A percentile compares a stretch with the other conserved stretches of the same genome.
Evolutionary conservation across 2,797 vertebrate genomes (phyloP).

Genomic region (Tadarida brasiliensis): DNA sequence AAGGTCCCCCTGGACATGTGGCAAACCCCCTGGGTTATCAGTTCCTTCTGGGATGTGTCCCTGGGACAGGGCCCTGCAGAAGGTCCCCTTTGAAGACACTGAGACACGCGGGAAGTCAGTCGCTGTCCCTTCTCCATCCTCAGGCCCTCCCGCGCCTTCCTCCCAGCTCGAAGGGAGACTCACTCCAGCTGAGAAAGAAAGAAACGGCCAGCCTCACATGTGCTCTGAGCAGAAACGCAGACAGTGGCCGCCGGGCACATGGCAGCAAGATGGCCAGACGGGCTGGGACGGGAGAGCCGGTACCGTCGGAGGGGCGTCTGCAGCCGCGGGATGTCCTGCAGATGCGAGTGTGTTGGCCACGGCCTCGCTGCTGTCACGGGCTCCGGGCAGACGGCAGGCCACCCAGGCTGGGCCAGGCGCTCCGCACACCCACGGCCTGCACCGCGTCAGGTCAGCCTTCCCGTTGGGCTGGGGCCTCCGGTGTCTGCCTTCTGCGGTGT

Average conservation of each 20-base stretch:
- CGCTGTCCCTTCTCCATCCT: background rate
- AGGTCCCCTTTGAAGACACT: too few relatives aligned
- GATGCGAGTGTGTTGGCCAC: background rate
- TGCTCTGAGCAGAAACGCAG: background rate
- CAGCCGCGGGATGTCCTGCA: conserved; percentile 64
- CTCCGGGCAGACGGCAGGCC: background rate
- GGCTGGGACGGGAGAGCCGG: background rate
- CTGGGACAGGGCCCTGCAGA: too few relatives aligned
- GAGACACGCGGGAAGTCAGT: background rate
- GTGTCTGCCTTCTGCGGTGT: background rate
- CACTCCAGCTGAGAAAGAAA: background rate
- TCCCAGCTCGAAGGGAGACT: background rate
- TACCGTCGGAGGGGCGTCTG: background rate
- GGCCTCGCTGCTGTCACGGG: background rate
- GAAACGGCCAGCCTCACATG: background rate
- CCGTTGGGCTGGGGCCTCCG: accelerated
- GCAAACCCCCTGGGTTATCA: background rate
- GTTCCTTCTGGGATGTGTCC: background rate
- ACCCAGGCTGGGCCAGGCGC: background rate
- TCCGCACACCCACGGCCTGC: background rate
- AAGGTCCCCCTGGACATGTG: background rate
- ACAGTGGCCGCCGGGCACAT: background rate
- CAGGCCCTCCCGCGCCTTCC: accelerated
- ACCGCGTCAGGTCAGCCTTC: background rate
- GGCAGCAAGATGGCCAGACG: background rate